Percentiles rank a stretch among this genome's conserved stretches.
Evolutionary conservation across 1,140 invertebrate species (phyloP).

Genomic region (Drosophila nigrodunni): DNA sequence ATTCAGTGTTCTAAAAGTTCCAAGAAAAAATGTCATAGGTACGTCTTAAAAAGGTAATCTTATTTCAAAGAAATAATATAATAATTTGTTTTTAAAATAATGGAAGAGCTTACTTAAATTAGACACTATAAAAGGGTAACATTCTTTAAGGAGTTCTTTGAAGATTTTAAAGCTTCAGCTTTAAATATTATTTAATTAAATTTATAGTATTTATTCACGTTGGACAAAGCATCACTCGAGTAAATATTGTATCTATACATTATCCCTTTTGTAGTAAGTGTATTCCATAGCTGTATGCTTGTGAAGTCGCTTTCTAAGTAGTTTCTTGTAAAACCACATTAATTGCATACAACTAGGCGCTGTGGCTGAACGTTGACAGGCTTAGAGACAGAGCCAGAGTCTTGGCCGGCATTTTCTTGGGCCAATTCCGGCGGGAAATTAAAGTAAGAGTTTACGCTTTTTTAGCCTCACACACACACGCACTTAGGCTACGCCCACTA

Average conservation of each 20-base stretch:
- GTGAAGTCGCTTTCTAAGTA: conserved; percentile 27
- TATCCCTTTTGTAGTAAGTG: neutral
- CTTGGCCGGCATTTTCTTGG: conserved; percentile 57
- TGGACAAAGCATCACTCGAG: no score
- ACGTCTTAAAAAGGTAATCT: neutral
- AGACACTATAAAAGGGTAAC: no score
- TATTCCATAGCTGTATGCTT: neutral
- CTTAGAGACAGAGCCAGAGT: conserved; percentile 57
- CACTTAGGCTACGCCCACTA: conserved; percentile 47
- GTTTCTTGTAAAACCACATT: conserved; percentile 63
- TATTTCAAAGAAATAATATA: no score
- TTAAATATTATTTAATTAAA: neutral
- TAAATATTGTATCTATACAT: no score
- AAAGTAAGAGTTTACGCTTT: conserved; percentile 82
- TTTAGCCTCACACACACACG: conserved; percentile 64
- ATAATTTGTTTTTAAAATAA: neutral
- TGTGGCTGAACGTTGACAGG: conserved; percentile 68
- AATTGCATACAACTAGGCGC: conserved; percentile 73
- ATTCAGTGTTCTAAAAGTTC: no score
- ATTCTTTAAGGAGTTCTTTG: no score
- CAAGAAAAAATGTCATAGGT: no score
- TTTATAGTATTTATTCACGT: no score
- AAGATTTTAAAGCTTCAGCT: no score
- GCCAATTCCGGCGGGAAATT: conserved; percentile 81
- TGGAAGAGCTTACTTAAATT: no score